Conservation (phyloP, 2,113 vertebrate species). For the Amazona vittata region DNA sequence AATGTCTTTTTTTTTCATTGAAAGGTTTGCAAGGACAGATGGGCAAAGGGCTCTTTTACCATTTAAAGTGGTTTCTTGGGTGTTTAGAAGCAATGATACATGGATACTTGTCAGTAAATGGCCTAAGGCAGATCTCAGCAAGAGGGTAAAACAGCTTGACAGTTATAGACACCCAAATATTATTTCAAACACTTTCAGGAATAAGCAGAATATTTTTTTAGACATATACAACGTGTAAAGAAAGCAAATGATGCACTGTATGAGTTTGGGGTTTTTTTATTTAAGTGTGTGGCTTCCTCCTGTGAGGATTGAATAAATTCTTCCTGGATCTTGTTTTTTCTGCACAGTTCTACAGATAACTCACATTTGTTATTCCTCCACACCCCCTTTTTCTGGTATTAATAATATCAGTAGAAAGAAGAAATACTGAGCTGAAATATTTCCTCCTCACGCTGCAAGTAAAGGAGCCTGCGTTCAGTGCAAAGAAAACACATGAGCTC, state of each 20-base stretch:
- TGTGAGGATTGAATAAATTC: background rate
- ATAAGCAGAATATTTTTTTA: background rate
- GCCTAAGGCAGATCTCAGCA: background rate
- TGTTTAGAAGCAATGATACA: background rate
- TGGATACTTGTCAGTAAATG: background rate
- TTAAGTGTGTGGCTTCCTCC: background rate
- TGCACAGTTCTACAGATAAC: background rate
- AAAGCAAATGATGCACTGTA: background rate
- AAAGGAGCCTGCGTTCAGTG: background rate
- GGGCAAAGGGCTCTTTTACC: background rate
- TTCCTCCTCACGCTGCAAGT: background rate
- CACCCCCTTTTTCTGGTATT: background rate
- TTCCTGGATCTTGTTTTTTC: background rate
- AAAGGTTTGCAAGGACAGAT: background rate
- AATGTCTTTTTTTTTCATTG: background rate
- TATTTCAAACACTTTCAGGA: background rate
- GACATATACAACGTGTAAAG: background rate
- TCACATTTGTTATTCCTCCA: background rate
- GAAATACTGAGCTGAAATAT: background rate
- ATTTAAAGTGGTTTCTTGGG: background rate
- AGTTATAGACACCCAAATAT: background rate
- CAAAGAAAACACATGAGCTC: background rate
- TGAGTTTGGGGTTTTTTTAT: background rate
- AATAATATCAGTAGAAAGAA: background rate
- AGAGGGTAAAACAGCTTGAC: background rate